Conservation (phyloP, 2,888 invertebrate species). For the Xanthia icteritia region DNA sequence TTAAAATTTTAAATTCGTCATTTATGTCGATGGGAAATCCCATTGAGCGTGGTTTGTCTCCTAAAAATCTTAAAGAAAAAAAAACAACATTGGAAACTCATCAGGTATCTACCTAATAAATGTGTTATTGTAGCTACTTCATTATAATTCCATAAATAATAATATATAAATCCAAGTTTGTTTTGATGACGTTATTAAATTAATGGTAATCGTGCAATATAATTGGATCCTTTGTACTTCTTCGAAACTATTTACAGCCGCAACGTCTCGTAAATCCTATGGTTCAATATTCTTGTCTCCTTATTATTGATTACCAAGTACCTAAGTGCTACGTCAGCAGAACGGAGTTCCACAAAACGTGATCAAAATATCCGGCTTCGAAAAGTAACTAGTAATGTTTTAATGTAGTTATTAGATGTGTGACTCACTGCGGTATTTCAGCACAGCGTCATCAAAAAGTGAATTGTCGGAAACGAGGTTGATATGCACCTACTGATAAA, state of each 20-base stretch:
- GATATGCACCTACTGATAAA: conserved; percentile 12
- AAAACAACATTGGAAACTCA: neutral
- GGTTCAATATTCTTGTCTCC: conserved; percentile 38
- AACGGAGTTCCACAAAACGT: conserved; percentile 27
- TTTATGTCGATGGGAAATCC: neutral
- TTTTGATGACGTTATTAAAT: conserved; percentile 39
- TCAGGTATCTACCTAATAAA: neutral
- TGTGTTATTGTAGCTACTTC: neutral
- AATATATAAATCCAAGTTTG: conserved; percentile 1
- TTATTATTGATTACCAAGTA: conserved; percentile 18
- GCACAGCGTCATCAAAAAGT: conserved; percentile 42
- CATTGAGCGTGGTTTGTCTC: neutral
- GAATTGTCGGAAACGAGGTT: conserved; percentile 22
- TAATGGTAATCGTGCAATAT: conserved; percentile 24
- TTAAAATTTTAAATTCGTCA: neutral
- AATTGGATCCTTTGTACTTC: conserved; percentile 23
- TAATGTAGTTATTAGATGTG: conserved; percentile 1
- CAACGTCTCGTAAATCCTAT: conserved; percentile 23
- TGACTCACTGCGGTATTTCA: conserved; percentile 49
- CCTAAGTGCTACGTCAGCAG: conserved; percentile 9
- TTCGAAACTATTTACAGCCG: conserved; percentile 20
- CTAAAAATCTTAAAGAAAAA: neutral
- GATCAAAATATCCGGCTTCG: conserved; percentile 56
- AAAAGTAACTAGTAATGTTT: conserved; percentile 30
- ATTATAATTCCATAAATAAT: neutral